Percentiles rank a stretch among this genome's conserved stretches.
These are phyloP conservation scores for Lampropteryx suffumata DNA, from an alignment of 2,888 invertebrate genomes.

Conservation along the genomic window DNA sequence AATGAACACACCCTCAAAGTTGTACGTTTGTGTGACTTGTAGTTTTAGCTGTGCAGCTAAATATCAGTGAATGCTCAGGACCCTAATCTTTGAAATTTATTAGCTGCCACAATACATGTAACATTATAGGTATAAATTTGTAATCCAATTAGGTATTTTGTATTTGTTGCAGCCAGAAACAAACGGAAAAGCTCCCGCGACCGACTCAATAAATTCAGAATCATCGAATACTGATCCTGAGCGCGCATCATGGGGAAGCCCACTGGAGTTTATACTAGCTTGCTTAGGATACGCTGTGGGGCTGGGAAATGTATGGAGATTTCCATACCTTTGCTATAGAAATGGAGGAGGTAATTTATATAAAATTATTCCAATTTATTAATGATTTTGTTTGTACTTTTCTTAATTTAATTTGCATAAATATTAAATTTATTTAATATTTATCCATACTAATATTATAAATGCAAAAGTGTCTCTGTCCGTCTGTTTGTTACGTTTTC, in stretches of 20 bases:
- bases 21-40: no score
- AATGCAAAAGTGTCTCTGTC: no score
- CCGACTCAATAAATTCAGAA: conserved; percentile 21
- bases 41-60: no score
- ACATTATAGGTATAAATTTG: no score
- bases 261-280: conserved; percentile 88
- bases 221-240: conserved; percentile 43
- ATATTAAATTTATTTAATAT: no score
- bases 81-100: no score
- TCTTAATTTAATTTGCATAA: no score
- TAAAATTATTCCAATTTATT: neutral
- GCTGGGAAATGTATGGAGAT: conserved; percentile 90
- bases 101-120: no score
- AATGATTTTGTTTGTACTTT: neutral
- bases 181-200: conserved; percentile 43
- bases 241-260: conserved; percentile 84
- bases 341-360: conserved; percentile 91
- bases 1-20: no score
- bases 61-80: no score
- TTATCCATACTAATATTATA: no score
- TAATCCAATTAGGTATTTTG: neutral
- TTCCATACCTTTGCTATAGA: conserved; percentile 90
- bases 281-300: conserved; percentile 91
- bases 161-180: conserved; percentile 46
- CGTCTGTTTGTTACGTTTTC: no score